Evolutionary conservation across 2,888 invertebrate genomes (phyloP).

Genomic region (Drosophila kanekoi): DNA sequence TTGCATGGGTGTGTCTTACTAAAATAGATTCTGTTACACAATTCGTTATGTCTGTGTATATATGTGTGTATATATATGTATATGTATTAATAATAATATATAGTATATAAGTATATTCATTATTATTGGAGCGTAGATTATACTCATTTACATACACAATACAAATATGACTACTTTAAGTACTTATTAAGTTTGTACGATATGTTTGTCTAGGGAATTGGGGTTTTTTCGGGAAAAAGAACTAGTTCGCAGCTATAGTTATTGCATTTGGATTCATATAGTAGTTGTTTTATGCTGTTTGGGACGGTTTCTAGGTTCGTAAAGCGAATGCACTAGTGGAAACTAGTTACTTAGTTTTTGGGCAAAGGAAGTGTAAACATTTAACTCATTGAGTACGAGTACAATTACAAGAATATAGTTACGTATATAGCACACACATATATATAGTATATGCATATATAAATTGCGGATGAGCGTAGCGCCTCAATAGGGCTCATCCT

Average conservation of each 20-base stretch:
- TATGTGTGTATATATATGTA: conserved; percentile 29
- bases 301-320: conserved; percentile 79
- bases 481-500: conserved; percentile 58
- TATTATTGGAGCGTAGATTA: conserved; percentile 49
- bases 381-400: conserved; percentile 53
- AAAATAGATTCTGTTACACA: conserved; percentile 58
- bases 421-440: conserved; percentile 35
- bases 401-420: conserved; percentile 73
- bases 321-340: conserved; percentile 74
- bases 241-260: conserved; percentile 40
- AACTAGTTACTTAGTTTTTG: conserved; percentile 57
- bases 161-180: conserved; percentile 46
- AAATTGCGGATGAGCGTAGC: conserved; percentile 15
- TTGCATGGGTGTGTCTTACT: conserved; percentile 63
- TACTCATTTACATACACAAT: conserved; percentile 43
- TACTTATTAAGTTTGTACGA: conserved; percentile 81
- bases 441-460: conserved; percentile 21
- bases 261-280: conserved; percentile 42
- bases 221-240: conserved; percentile 33
- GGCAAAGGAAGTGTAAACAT: conserved; percentile 64
- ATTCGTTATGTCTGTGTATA: conserved; percentile 41
- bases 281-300: conserved; percentile 56
- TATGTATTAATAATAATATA: conserved; percentile 21
- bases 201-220: conserved; percentile 83
- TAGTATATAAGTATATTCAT: conserved; percentile 36